A percentile compares a stretch with the other conserved stretches of the same genome.
phyloP scores from a whole-genome alignment of 2,797 vertebrate species.

The Masticophis lateralis region DNA sequence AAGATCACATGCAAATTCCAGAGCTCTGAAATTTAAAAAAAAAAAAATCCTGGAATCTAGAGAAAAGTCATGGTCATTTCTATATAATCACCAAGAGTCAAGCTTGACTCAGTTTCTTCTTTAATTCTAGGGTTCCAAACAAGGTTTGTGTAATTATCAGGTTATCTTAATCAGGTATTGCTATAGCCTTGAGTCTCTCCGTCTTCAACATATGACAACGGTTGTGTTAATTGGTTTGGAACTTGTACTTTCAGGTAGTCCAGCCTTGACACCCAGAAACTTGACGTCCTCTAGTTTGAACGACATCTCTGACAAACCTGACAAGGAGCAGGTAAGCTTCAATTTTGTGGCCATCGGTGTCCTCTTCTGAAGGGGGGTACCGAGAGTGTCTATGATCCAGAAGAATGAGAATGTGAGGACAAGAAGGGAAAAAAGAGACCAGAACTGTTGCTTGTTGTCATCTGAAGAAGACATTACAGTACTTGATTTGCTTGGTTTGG shows the following conservation, averaged over 20 bases:
- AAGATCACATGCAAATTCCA: background rate
- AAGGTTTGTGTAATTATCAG: background rate
- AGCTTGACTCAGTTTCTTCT: background rate
- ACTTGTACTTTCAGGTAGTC: slow-evolving; percentile 81
- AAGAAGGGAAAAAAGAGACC: background rate
- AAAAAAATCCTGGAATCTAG: background rate
- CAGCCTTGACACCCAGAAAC: slow-evolving; percentile 85
- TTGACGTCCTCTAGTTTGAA: slow-evolving; percentile 90
- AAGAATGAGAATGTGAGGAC: background rate
- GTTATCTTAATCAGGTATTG: background rate
- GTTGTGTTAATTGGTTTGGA: slow-evolving; percentile 39
- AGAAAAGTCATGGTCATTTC: background rate
- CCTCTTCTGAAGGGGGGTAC: background rate
- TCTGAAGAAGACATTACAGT: background rate
- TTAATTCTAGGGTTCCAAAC: background rate
- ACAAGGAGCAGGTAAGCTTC: slow-evolving; percentile 92
- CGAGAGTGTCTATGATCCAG: background rate
- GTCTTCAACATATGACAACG: background rate
- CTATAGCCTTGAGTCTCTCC: slow-evolving; percentile 47
- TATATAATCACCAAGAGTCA: background rate
- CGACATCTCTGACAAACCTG: slow-evolving; percentile 96
- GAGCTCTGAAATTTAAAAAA: background rate
- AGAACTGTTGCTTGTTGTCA: accelerated
- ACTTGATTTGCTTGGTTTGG: background rate
- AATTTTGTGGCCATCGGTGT: background rate